Base-by-base conservation (phyloP, 53 echinoderm and acorn worm species). In the Zoroaster sp. region DNA sequence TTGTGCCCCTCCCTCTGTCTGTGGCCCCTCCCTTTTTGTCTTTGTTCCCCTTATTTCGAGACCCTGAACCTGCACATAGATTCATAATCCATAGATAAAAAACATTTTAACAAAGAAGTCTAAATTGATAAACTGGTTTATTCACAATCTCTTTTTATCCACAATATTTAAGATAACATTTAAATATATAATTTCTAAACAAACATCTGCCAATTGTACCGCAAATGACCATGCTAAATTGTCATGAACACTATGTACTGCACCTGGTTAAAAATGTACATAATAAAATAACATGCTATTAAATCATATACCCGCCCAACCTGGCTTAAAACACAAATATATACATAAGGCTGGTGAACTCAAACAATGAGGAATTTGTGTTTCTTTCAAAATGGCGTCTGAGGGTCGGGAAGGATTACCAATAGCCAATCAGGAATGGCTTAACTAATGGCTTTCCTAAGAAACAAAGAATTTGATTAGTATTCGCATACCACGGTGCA, bases 91-190 rank as follows among this genome's bases (percentile, higher is more conserved):
- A n/a, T n/a, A n/a, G n/a, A n/a, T n/a, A n/a, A n/a, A n/a, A n/a
- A n/a, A n/a, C n/a, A 21, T 21, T 21, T 18, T 65, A 65, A 5
- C 5, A 65, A 14, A 21, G 10, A 21, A 74, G 18, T 23, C 40
- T 74, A 70, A 70, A 70, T 49, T 52, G 70, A 85, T 85, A 85
- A 85, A 85, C 72, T 85, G 71, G 59, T 85, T 85, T 85, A 85
- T 85, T 85, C 70, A 85, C 85, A 85, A 71, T 83, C 45, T 25
- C 63, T 59, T 85, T 44, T 49, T 70, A 85, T 85, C 85, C 70
- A 85, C 85, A 85, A 70, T 83, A 83, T 85, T 53, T 63, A 81
- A 23, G 41, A n/a, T 66, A 85, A 85, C 85, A 69, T 71, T 85
- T 85, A 85, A 85, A 85, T 85, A 85, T 69, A 69, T 47, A 13